phyloP scores from a whole-genome alignment of 2,113 vertebrate genomes.

The Eretmochelys imbricata region DNA sequence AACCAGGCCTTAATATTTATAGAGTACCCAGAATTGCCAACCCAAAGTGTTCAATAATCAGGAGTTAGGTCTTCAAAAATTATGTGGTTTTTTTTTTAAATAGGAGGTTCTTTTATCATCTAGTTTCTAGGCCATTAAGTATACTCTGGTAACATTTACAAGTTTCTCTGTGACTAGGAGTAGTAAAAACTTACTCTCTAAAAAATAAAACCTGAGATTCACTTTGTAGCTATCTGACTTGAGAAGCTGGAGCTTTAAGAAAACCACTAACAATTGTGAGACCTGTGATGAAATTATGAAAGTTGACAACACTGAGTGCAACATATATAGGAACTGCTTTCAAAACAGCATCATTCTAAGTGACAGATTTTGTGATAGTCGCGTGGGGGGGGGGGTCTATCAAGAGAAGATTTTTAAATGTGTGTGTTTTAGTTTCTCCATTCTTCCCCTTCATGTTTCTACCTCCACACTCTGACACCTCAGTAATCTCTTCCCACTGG shows the following conservation, averaged over 20 bases:
- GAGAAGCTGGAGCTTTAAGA: neutral
- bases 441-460: conserved; percentile 1
- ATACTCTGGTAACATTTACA: neutral
- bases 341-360: neutral
- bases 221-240: neutral
- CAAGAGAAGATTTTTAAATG: neutral
- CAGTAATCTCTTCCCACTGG: fast-evolving
- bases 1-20: neutral
- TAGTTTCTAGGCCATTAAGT: neutral
- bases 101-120: neutral
- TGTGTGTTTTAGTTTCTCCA: neutral
- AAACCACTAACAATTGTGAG: neutral
- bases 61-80: neutral
- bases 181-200: neutral
- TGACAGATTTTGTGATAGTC: neutral
- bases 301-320: neutral
- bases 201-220: neutral
- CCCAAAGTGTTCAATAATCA: neutral
- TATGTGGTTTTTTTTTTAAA: no score
- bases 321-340: neutral
- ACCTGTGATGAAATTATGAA: neutral
- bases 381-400: neutral
- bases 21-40: neutral
- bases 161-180: neutral
- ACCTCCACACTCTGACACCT: neutral